Percentiles rank a stretch among this genome's conserved stretches.
Conservation (phyloP, 2,113 vertebrate genomes). For the Microtus richardsoni region DNA sequence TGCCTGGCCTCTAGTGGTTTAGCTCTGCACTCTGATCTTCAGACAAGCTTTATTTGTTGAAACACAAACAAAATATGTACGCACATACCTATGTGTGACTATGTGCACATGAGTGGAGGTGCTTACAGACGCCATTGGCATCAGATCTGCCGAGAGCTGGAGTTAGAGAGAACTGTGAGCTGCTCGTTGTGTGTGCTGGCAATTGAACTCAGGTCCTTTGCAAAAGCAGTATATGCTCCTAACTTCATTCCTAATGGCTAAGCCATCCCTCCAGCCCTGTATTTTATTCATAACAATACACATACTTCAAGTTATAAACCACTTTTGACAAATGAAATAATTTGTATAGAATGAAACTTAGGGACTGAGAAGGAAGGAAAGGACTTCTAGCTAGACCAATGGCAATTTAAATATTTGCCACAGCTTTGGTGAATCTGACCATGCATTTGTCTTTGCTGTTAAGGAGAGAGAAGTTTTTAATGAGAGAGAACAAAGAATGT, state of each 20-base stretch:
- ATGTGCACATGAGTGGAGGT: background rate
- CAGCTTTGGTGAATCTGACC: background rate
- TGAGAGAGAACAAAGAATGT: background rate
- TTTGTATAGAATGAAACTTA: background rate
- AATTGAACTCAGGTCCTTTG: background rate
- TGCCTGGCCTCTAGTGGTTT: no score
- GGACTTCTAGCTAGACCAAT: background rate
- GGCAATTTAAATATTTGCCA: background rate
- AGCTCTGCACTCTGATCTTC: no score
- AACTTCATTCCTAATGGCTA: background rate
- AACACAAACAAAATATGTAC: background rate
- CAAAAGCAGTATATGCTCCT: background rate
- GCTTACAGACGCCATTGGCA: background rate
- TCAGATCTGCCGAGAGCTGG: background rate
- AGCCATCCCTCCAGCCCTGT: background rate
- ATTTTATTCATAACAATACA: conserved; percentile 36
- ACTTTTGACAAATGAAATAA: background rate
- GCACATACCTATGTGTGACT: background rate
- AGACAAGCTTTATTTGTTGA: no score
- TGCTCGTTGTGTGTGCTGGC: background rate
- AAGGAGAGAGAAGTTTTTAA: background rate
- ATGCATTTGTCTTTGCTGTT: background rate
- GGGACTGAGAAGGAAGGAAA: background rate
- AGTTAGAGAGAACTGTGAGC: background rate
- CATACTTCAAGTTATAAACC: background rate